A percentile compares a stretch with the other conserved stretches of the same genome.
Evolutionary conservation across 2,113 vertebrate genomes (phyloP).

Genomic region (Ictalurus punctatus): DNA sequence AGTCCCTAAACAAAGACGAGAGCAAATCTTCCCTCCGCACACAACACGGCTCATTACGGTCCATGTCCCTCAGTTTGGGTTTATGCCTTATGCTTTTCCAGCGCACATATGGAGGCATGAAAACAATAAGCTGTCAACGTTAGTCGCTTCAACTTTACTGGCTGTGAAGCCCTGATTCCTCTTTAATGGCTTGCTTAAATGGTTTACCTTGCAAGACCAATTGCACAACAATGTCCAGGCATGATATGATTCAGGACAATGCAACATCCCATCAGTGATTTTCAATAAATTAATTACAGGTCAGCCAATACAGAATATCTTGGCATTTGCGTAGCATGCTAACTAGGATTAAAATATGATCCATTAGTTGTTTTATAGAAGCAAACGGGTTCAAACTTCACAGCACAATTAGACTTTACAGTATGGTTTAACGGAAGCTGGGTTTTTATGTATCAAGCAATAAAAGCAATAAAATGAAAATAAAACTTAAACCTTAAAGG

Average conservation of each 20-base stretch:
- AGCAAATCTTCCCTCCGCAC: slow-evolving; percentile 19
- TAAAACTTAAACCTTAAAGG: not conserved
- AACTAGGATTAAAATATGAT: slow-evolving; percentile 5
- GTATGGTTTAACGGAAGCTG: not conserved
- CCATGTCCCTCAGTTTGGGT: slow-evolving; percentile 3
- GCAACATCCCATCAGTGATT: slow-evolving; percentile 19
- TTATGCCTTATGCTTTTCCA: slow-evolving; percentile 18
- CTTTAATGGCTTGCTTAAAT: slow-evolving; percentile 37
- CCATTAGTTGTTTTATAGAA: not conserved
- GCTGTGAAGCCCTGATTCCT: slow-evolving; percentile 2
- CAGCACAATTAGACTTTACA: not conserved
- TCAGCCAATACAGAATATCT: not conserved
- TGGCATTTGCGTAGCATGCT: slow-evolving; percentile 15
- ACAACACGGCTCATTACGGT: slow-evolving; percentile 30
- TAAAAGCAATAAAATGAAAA: not conserved
- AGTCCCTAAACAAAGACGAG: slow-evolving; percentile 48
- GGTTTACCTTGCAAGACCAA: slow-evolving; percentile 27
- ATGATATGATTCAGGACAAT: slow-evolving; percentile 15
- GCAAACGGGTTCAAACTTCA: not conserved
- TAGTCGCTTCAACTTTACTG: not conserved
- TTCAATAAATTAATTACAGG: slow-evolving; percentile 28
- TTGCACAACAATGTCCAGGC: slow-evolving; percentile 10
- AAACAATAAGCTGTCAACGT: not conserved
- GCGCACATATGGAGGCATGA: slow-evolving; percentile 2
- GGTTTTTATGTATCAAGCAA: not conserved